These are phyloP conservation scores for Catalaphyllia jardinei DNA, from an alignment of 64 coral and sea anemone species.

Conservation along the genomic window DNA sequence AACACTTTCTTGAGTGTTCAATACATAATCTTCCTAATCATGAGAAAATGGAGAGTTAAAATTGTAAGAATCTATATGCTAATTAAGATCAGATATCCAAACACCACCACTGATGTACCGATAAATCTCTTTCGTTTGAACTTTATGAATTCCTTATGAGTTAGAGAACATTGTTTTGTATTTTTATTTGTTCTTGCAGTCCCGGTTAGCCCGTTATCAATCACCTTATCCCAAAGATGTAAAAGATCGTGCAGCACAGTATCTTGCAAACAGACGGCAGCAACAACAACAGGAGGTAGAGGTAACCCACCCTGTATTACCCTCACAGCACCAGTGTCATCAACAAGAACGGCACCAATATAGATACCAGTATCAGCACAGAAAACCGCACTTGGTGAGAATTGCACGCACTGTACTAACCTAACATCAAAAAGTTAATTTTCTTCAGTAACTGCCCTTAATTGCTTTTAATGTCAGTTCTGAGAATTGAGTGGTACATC, in stretches of 20 bases:
- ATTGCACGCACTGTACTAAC: background rate
- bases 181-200: background rate
- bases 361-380: constrained; percentile 19
- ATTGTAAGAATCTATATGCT: no score
- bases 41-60: no score
- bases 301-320: constrained; percentile 23
- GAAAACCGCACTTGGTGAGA: constrained; percentile 8
- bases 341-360: constrained; percentile 34
- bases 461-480: background rate
- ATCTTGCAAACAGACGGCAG: constrained; percentile 54
- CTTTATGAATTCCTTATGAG: no score
- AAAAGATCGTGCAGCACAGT: constrained; percentile 47
- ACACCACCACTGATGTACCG: no score
- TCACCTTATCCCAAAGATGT: constrained; percentile 73
- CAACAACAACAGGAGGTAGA: constrained; percentile 30
- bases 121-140: no score
- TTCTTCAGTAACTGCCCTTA: background rate
- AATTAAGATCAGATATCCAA: no score
- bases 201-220: constrained; percentile 47
- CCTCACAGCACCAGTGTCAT: constrained; percentile 46
- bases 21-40: no score
- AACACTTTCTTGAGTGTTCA: no score
- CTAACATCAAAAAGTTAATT: background rate
- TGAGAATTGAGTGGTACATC: background rate
- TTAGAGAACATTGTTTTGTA: background rate